These are phyloP conservation scores for Epiperipatus broadwayi DNA, from an alignment of 2,888 invertebrate species.

Conservation along the genomic window DNA sequence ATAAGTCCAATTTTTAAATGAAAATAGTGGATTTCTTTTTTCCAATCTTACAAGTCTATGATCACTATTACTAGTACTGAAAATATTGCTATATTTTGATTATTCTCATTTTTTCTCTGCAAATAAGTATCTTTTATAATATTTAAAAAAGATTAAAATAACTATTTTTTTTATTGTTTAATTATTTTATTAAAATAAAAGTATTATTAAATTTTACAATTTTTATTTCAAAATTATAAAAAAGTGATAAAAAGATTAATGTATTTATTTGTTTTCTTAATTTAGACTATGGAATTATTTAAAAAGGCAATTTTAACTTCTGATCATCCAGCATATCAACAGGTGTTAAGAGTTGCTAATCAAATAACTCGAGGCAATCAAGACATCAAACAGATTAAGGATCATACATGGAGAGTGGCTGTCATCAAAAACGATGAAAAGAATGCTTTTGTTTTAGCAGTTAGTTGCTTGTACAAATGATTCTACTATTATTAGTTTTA, in stretches of 20 bases:
- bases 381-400: constrained; percentile 30
- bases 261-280: constrained; percentile 5
- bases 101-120: too few relatives aligned
- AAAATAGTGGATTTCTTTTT: too few relatives aligned
- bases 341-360: constrained; percentile 28
- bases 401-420: constrained; percentile 34
- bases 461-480: too few relatives aligned
- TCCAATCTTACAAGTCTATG: too few relatives aligned
- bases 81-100: too few relatives aligned
- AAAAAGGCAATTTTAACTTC: constrained; percentile 25
- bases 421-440: constrained; percentile 30
- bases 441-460: constrained; percentile 39
- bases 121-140: too few relatives aligned
- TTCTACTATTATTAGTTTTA: too few relatives aligned
- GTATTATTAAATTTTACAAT: constrained; percentile 5
- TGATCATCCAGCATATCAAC: constrained; percentile 26
- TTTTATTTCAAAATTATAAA: constrained; percentile 10
- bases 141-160: too few relatives aligned
- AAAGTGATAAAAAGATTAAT: neutral
- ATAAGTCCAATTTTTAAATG: too few relatives aligned
- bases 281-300: constrained; percentile 25
- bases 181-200: constrained; percentile 5
- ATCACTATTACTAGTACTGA: too few relatives aligned
- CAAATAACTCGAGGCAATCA: constrained; percentile 32
- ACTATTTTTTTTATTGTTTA: constrained; percentile 8